These are phyloP conservation scores for Melanotaenia boesemani DNA, from an alignment of 2,797 vertebrate species.

Conservation along the genomic window DNA sequence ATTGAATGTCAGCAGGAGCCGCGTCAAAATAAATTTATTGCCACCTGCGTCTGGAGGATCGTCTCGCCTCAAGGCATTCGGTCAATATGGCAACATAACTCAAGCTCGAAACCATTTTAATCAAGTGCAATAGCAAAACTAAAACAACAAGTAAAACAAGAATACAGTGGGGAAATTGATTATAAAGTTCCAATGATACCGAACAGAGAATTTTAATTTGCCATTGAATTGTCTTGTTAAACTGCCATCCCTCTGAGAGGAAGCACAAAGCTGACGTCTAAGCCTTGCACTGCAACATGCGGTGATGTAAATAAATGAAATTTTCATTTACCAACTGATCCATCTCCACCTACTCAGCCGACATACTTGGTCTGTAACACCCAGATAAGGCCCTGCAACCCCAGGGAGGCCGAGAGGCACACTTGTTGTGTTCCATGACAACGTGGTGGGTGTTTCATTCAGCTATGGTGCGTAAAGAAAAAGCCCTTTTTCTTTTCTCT, in stretches of 20 bases:
- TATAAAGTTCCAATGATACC: conserved; percentile 3
- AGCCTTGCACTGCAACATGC: conserved; percentile 38
- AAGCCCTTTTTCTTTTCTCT: conserved; percentile 31
- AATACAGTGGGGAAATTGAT: conserved; percentile 6
- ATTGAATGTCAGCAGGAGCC: conserved; percentile 26
- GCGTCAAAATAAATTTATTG: conserved; percentile 27
- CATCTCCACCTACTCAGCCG: conserved; percentile 69
- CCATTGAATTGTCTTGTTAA: conserved; percentile 14
- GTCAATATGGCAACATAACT: conserved; percentile 33
- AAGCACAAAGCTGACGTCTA: conserved; percentile 46
- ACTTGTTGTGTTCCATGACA: conserved; percentile 31
- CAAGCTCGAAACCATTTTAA: conserved; percentile 28
- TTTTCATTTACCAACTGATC: conserved; percentile 60
- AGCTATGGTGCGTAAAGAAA: conserved; percentile 18
- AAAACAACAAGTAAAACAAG: not conserved
- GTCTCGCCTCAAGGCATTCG: conserved; percentile 19
- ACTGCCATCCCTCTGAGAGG: conserved; percentile 9
- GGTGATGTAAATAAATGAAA: conserved; percentile 63
- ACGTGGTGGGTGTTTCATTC: conserved; percentile 49
- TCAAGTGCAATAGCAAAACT: conserved; percentile 19
- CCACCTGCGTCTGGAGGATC: conserved; percentile 17
- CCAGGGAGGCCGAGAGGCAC: conserved; percentile 28
- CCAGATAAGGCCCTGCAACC: conserved; percentile 56
- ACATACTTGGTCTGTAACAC: conserved; percentile 50
- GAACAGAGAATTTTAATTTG: conserved; percentile 9